phyloP scores from a whole-genome alignment of 2,888 invertebrate genomes.

The Drosophila yooni region DNA sequence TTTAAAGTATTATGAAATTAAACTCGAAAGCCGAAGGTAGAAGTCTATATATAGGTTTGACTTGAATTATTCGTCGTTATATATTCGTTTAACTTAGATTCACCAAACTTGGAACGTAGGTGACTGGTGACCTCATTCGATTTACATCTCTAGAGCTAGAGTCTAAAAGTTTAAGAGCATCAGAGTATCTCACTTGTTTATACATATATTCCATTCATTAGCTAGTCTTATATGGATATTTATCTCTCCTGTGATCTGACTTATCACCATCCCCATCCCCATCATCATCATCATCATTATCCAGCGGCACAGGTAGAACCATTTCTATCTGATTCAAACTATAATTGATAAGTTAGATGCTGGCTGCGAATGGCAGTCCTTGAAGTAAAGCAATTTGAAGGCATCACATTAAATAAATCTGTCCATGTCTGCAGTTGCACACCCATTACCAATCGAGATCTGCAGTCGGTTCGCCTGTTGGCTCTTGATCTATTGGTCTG shows the following conservation, averaged over 20 bases:
- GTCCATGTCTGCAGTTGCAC: slow-evolving; percentile 53
- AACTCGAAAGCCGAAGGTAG: background rate
- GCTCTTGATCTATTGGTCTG: slow-evolving; percentile 41
- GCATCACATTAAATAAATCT: slow-evolving; percentile 43
- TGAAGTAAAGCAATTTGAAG: slow-evolving; percentile 30
- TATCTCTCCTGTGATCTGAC: slow-evolving; percentile 12
- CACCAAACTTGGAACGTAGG: background rate
- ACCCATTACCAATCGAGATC: slow-evolving; percentile 50
- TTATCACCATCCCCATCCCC: slow-evolving; percentile 19
- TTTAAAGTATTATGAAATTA: background rate
- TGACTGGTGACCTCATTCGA: background rate
- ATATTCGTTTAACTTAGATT: background rate
- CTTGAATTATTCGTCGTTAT: background rate
- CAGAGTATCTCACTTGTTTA: background rate
- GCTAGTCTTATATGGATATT: background rate
- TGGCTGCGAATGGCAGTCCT: slow-evolving; percentile 34
- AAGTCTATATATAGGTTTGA: background rate
- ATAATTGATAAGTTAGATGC: slow-evolving; percentile 45
- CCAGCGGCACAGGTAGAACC: slow-evolving; percentile 28
- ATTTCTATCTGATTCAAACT: slow-evolving; percentile 41
- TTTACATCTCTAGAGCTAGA: background rate
- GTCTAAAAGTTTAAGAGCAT: rapidly evolving
- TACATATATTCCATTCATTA: slow-evolving; percentile 2
- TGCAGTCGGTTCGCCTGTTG: slow-evolving; percentile 22
- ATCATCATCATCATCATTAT: slow-evolving; percentile 46